Evolutionary conservation across 2,113 vertebrate genomes (phyloP).

Genomic region (Phylloscopus whistleri): DNA sequence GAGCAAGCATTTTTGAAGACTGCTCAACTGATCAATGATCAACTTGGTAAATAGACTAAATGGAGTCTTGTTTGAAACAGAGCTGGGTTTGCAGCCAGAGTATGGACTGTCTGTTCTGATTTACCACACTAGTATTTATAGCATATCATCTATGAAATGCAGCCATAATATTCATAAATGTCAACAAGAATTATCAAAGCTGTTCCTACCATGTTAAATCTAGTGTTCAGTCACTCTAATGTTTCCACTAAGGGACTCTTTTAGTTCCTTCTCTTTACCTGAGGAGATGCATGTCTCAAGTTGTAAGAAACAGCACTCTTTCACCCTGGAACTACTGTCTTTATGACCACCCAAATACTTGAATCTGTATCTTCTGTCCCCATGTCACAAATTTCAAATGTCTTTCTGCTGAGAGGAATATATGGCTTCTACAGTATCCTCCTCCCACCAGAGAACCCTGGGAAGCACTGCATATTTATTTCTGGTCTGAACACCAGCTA

Average conservation of each 20-base stretch:
- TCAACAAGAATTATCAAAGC: neutral
- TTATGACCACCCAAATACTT: neutral
- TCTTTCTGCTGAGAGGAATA: neutral
- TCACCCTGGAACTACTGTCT: neutral
- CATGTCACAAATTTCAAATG: neutral
- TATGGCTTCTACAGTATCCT: neutral
- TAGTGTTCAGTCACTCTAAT: neutral
- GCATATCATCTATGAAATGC: neutral
- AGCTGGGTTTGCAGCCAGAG: neutral
- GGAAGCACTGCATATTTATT: neutral
- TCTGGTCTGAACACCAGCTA: neutral
- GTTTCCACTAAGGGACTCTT: neutral
- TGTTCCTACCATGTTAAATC: neutral
- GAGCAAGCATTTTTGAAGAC: neutral
- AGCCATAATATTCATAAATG: neutral
- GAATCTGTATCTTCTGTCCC: neutral
- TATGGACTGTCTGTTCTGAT: neutral
- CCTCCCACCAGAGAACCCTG: neutral
- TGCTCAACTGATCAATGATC: neutral
- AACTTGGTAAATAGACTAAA: neutral
- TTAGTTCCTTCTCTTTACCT: neutral
- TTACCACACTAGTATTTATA: neutral
- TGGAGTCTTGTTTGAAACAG: neutral
- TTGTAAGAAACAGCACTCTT: neutral
- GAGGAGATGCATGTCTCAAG: neutral